Base-by-base conservation (phyloP, 2,888 invertebrate genomes). In the Serrognathus titanus region DNA sequence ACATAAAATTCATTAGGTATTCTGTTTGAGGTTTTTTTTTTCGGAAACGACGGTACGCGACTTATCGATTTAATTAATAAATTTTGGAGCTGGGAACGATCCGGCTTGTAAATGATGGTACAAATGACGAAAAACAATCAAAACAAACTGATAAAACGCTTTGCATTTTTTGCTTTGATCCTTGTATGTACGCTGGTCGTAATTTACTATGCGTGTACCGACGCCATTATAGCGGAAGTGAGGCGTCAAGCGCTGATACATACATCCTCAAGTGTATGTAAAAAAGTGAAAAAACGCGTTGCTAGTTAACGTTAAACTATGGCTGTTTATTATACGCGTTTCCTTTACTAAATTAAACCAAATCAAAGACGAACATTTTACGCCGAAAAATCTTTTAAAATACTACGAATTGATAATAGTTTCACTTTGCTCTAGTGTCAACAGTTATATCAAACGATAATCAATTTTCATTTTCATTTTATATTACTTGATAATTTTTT, bases 141-240 rank as follows among this genome's bases (percentile, higher is more conserved):
- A 31, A 31, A 41, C 24, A 20, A 45, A 24, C 3, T 20, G 10
- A 45, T 45, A 45, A 45, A 8, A 41, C 12, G 16, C 16, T 41
- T 41, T 41, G 41, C 16, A 41, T 41, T 13, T n/a, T 13, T 41
- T 41, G 16, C 16, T 41, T 13, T 13, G 16, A 45, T 45, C 13
- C 11, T 16, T 2, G 20, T 45, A 45, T 2, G 20, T 45, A 45
- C 13, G 9, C 45, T 13, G 24, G 16, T 20, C 16, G 16, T 45
- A 24, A 24, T 45, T 11, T 12, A 45, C 16, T n/a, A 20, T 45
- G 13, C 20, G 16, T 45, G 10, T 20, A 45, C 9, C 9, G 24
- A 16, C 45, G 45, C 43, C 43, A 43, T 43, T 43, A 43, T 11
- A 43, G 45, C 16, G 45, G 45, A 45, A 13, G 45, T 45, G 24